Conservation (phyloP, 2,888 invertebrate species). For the Thecophora atra region DNA sequence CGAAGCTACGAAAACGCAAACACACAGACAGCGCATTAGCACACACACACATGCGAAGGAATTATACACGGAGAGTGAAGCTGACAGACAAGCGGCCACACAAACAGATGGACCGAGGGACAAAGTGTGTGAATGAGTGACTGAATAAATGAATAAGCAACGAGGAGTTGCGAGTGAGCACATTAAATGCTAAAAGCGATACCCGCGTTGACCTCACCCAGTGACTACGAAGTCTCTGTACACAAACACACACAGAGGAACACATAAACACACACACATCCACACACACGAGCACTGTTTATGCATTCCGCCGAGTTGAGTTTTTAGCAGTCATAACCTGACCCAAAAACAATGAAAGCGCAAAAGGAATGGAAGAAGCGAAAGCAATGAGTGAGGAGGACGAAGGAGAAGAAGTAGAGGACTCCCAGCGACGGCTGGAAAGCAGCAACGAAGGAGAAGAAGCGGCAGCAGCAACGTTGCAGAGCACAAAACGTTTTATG, state of each 20-base stretch:
- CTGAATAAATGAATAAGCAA: neutral
- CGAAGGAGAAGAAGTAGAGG: neutral
- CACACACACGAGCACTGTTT: neutral
- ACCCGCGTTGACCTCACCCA: neutral
- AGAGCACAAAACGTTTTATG: slow-evolving; percentile 35
- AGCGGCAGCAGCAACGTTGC: neutral
- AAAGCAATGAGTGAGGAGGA: neutral
- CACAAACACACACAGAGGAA: too few relatives aligned
- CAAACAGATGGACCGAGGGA: neutral
- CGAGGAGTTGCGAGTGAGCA: neutral
- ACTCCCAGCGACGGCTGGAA: too few relatives aligned
- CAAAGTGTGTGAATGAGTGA: neutral
- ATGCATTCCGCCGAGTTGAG: neutral
- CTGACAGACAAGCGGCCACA: neutral
- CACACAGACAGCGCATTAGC: neutral
- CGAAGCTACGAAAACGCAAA: neutral
- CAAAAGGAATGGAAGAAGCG: neutral
- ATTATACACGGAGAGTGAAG: neutral
- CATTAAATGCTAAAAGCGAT: slow-evolving; percentile 9
- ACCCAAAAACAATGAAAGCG: slow-evolving; percentile 17
- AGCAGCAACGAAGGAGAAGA: neutral
- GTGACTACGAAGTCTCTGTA: too few relatives aligned
- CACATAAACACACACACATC: neutral
- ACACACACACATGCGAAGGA: neutral
- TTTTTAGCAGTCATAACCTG: slow-evolving; percentile 9